Evolutionary conservation across 2,113 vertebrate species (phyloP).

Genomic region (Pogona vitticeps): DNA sequence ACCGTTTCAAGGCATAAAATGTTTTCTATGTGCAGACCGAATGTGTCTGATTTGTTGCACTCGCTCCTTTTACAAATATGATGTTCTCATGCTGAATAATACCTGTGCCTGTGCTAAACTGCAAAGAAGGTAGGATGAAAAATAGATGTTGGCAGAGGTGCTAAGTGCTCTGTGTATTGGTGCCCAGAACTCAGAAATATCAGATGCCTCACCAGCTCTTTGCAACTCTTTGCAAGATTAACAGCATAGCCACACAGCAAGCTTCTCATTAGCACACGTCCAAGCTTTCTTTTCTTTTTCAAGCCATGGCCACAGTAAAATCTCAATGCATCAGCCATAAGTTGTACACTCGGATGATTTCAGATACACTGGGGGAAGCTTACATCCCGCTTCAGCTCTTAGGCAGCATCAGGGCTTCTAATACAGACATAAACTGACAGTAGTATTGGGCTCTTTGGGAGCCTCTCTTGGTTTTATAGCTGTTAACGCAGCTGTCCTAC

Average conservation of each 20-base stretch:
- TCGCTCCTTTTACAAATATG: not conserved
- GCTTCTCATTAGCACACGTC: not conserved
- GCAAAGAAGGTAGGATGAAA: not conserved
- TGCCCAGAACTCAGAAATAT: not conserved
- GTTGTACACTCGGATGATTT: not conserved
- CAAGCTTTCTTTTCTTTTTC: not conserved
- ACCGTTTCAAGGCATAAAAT: too few species aligned
- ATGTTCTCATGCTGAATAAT: not conserved
- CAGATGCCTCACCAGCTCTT: not conserved
- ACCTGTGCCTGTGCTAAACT: not conserved
- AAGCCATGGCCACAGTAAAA: not conserved
- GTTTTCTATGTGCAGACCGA: too few species aligned
- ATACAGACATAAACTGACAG: slow-evolving; percentile 23
- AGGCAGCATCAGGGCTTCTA: slow-evolving; percentile 5
- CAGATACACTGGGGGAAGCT: not conserved
- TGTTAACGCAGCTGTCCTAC: not conserved
- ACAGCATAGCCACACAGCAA: not conserved
- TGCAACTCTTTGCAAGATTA: not conserved
- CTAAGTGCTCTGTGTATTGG: not conserved
- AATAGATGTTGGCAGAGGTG: not conserved
- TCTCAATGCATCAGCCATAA: not conserved
- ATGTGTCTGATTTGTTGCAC: not conserved
- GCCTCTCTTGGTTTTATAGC: not conserved
- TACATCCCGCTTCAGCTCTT: not conserved
- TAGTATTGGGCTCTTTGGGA: not conserved